A percentile compares a stretch with the other conserved stretches of the same genome.
Evolutionary conservation across 2,888 invertebrate species (phyloP).

Genomic region (Coleophora flavipennella): DNA sequence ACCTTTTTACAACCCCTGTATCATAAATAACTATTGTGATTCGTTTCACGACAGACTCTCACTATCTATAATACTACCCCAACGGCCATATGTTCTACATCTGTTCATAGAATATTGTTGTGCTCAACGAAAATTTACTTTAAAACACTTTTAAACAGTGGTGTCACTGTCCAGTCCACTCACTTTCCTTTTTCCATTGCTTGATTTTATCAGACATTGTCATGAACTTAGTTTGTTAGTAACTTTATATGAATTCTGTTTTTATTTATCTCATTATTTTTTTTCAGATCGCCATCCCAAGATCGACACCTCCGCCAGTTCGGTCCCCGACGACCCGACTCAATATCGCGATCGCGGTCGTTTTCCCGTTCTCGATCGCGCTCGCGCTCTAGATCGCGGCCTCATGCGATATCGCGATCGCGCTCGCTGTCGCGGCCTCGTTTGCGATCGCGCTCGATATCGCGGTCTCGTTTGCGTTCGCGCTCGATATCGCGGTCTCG

Average conservation of each 20-base stretch:
- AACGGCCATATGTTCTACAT: too few species aligned
- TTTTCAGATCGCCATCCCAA: constrained; percentile 31
- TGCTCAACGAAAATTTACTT: too few species aligned
- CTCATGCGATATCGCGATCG: constrained; percentile 27
- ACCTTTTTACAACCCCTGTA: too few species aligned
- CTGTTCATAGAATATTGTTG: too few species aligned
- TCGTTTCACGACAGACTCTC: too few species aligned
- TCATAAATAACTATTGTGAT: too few species aligned
- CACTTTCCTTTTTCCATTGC: background rate
- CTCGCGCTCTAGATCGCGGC: constrained; percentile 31
- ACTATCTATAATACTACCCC: too few species aligned
- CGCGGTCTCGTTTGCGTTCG: constrained; percentile 31
- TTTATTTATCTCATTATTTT: constrained; percentile 1
- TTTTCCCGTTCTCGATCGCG: constrained; percentile 26
- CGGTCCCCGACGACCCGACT: constrained; percentile 30
- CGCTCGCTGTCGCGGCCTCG: constrained; percentile 26
- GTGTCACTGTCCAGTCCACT: too few species aligned
- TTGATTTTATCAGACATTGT: background rate
- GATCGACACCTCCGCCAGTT: constrained; percentile 30
- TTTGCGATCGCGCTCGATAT: constrained; percentile 23
- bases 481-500: constrained; percentile 28
- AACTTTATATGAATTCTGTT: background rate
- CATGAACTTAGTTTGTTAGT: background rate
- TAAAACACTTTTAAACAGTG: too few species aligned
- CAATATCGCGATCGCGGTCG: constrained; percentile 30